Conservation (phyloP, 2,888 invertebrate genomes). For the Rhamphomyia laevipes region DNA sequence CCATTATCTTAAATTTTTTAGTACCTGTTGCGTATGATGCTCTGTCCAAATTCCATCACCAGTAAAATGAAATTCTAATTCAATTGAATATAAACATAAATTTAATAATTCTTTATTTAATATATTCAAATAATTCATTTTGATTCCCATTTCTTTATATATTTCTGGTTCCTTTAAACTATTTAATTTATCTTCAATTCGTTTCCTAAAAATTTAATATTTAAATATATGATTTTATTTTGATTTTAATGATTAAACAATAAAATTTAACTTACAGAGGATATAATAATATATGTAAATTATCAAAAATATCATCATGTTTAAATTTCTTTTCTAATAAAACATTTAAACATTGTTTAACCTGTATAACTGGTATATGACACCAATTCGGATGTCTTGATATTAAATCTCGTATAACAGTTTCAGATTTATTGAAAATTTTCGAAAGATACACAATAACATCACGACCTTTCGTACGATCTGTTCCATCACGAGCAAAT, state of each 20-base stretch:
- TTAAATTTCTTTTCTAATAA: constrained; percentile 42
- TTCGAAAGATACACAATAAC: constrained; percentile 35
- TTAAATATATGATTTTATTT: neutral
- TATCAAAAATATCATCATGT: constrained; percentile 43
- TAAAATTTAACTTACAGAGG: constrained; percentile 42
- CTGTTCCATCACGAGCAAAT: constrained; percentile 44
- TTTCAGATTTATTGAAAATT: constrained; percentile 26
- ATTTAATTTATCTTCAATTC: constrained; percentile 29
- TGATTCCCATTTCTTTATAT: constrained; percentile 23
- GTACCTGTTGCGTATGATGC: constrained; percentile 30
- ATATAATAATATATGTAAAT: constrained; percentile 55
- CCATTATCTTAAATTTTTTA: neutral
- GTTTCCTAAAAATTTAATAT: constrained; percentile 22
- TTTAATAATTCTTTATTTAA: constrained; percentile 47
- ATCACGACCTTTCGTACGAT: constrained; percentile 41
- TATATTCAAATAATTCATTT: constrained; percentile 26
- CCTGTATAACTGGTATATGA: constrained; percentile 45
- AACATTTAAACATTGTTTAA: constrained; percentile 47
- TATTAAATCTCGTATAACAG: constrained; percentile 33
- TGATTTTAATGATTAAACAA: neutral
- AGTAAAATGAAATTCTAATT: constrained; percentile 59
- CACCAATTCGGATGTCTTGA: constrained; percentile 52
- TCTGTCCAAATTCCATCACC: constrained; percentile 61
- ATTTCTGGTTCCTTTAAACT: constrained; percentile 21
- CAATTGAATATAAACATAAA: constrained; percentile 57